Conservation (phyloP, 2,888 invertebrate species). For the Eupithecia subumbrata region DNA sequence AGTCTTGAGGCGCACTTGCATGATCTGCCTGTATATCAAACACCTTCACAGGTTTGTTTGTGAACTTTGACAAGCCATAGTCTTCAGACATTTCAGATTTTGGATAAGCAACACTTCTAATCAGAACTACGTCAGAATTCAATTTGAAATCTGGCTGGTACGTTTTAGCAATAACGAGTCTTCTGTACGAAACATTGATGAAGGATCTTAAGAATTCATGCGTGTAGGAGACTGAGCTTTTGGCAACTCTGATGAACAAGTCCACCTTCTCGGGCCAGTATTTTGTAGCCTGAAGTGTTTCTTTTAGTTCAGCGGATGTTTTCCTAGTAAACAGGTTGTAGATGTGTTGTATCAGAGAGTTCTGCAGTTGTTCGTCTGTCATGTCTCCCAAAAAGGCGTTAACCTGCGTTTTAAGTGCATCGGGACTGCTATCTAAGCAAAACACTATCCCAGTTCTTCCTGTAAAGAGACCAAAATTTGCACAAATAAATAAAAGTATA, state of each 20-base stretch:
- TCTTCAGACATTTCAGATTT: slow-evolving; percentile 43
- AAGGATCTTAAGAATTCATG: slow-evolving; percentile 46
- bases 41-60: slow-evolving; percentile 47
- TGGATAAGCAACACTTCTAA: slow-evolving; percentile 51
- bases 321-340: slow-evolving; percentile 46
- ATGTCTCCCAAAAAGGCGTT: slow-evolving; percentile 49
- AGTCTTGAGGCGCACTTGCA: slow-evolving; percentile 45
- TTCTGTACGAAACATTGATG: slow-evolving; percentile 46
- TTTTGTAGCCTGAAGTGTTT: slow-evolving; percentile 35
- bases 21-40: slow-evolving; percentile 50
- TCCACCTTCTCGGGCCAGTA: slow-evolving; percentile 49
- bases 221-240: slow-evolving; percentile 37
- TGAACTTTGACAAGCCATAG: slow-evolving; percentile 51
- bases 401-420: slow-evolving; percentile 49
- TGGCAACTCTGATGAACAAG: slow-evolving; percentile 38
- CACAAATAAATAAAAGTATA: not conserved
- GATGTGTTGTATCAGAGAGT: slow-evolving; percentile 48
- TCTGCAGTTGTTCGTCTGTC: slow-evolving; percentile 49
- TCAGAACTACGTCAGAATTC: slow-evolving; percentile 52
- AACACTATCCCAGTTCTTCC: slow-evolving; percentile 48
- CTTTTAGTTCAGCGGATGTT: slow-evolving; percentile 36
- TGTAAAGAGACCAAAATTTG: not conserved
- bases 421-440: slow-evolving; percentile 60
- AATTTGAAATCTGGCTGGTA: slow-evolving; percentile 51
- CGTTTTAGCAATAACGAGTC: slow-evolving; percentile 46